Percentiles rank a stretch among this genome's conserved stretches.
Evolutionary conservation across 2,888 invertebrate genomes (phyloP).

Genomic region (Aphodius granarius): DNA sequence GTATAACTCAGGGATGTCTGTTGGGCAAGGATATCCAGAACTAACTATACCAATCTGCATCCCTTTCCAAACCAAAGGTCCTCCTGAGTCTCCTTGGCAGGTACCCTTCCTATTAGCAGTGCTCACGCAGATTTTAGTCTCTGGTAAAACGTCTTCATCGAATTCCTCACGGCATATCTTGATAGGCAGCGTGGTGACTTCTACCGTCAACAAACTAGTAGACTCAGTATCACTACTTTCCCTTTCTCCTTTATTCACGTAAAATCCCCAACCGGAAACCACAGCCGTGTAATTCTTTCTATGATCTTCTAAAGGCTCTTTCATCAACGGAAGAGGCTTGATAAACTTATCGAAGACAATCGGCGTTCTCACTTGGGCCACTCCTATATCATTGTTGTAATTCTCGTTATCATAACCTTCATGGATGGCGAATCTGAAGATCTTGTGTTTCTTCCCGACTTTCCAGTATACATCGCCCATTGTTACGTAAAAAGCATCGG

Average conservation of each 20-base stretch:
- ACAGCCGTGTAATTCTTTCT: not conserved
- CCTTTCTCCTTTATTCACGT: not conserved
- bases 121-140: not conserved
- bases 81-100: not conserved
- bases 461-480: not conserved
- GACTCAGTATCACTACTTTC: not conserved
- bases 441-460: not conserved
- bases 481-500: not conserved
- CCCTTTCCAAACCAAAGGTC: not conserved
- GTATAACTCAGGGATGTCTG: not conserved
- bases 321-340: not conserved
- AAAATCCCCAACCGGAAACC: not conserved
- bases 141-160: not conserved
- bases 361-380: not conserved
- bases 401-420: not conserved
- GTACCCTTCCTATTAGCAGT: not conserved
- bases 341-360: not conserved
- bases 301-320: not conserved
- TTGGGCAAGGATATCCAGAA: constrained; percentile 1
- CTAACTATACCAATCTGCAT: not conserved
- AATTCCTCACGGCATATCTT: not conserved
- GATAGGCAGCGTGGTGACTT: not conserved
- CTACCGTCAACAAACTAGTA: not conserved
- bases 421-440: not conserved
- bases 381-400: not conserved